Conservation (phyloP, 1,140 invertebrate genomes). For the Muscidifurax raptorellus region DNA sequence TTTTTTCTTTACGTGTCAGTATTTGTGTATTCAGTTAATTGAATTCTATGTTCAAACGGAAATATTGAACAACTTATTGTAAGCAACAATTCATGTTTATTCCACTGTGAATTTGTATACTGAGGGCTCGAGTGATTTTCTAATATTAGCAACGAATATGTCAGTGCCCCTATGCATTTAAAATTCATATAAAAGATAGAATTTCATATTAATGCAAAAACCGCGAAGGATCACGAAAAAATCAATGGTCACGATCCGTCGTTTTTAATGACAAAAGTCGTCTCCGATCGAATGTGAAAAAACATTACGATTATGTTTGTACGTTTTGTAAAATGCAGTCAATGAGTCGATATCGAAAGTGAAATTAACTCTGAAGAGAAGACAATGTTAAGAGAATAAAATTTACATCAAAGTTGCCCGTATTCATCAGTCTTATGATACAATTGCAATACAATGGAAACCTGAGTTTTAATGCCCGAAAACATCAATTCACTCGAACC, state of each 20-base stretch:
- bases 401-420: not conserved
- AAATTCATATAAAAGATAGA: not conserved
- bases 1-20: not conserved
- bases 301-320: no score
- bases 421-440: constrained; percentile 23
- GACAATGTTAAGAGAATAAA: not conserved
- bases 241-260: no score
- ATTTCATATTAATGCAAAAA: no score
- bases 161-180: not conserved
- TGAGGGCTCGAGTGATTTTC: not conserved
- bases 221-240: no score
- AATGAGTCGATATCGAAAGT: not conserved
- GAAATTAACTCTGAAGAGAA: not conserved
- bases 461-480: not conserved
- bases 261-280: no score
- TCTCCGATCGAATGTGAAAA: no score
- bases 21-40: not conserved
- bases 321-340: not conserved
- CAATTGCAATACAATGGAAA: not conserved
- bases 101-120: not conserved
- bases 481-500: not conserved
- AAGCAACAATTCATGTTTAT: not conserved
- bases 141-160: not conserved
- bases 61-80: no score
- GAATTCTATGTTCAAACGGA: not conserved